Base-by-base conservation (phyloP, 2,888 invertebrate genomes). In the Nemotelus nigrinus region DNA sequence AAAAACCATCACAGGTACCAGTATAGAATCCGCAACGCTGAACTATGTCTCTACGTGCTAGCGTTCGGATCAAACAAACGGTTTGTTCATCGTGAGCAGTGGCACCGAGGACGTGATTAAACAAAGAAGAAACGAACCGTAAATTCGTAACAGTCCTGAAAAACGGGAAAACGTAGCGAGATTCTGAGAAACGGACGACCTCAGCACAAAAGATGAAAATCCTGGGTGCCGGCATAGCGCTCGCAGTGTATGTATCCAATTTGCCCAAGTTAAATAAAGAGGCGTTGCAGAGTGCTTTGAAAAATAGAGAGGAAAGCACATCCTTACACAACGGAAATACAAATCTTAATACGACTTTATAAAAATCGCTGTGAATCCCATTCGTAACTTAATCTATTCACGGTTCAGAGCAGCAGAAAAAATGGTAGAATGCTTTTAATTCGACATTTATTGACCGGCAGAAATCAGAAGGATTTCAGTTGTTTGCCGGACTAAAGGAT, bases 91-190 rank as follows among this genome's bases (percentile, higher is more conserved):
- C 8, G 45, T 6, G 25, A 72, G 7, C 47, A 58, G 25, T 48
- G 50, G 58, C 60, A 72, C 58, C 58, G 3, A 25, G 58, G 8
- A 72, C 72, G 72, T 72, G 72, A 57, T 72, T 72, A 57, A 72
- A 72, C 72, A 72, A 72, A 57, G 58, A 47, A 72, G 58, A 58
- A 58, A 72, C 72, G 72, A 72, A 58, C 72, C 72, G 72, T 39
- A 44, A 25, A 72, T 47, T 72, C 72, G 45, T 72, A 45, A 60
- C 45, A 45, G 45, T 45, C 58, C 72, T 45, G 47, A 57, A 72
- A 57, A 58, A 72, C 8, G 45, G 45, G 45, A 41, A 45, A 43
- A 8, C 53, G 70, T 8, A 43, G n/a, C 25, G 44, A 58, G 58
- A 57, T 57, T 48, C 72, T 58, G 58, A 58, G 60, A 72, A 72